Conservation (phyloP, 2,113 vertebrate genomes). For the Dromiciops gliroides region DNA sequence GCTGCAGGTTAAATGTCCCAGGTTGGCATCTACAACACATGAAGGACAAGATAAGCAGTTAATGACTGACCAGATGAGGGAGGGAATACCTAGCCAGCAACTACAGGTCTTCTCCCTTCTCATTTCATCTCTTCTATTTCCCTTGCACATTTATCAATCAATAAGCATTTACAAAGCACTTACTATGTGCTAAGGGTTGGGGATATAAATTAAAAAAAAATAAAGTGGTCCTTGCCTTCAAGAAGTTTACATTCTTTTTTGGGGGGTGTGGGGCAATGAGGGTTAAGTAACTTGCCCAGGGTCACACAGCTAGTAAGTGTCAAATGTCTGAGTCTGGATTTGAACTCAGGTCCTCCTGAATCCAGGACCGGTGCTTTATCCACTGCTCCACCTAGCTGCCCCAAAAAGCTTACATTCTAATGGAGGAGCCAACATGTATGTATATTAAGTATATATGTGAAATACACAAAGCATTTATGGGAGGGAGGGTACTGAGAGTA, state of each 20-base stretch:
- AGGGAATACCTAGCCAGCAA: rapidly evolving
- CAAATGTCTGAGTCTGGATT: too few species aligned
- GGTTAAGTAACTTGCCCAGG: too few species aligned
- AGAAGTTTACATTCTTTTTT: too few species aligned
- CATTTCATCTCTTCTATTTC: neutral
- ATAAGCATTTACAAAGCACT: neutral
- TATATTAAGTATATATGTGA: neutral
- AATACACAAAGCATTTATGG: neutral
- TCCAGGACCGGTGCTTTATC: too few species aligned
- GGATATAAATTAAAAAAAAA: neutral
- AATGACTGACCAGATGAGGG: rapidly evolving
- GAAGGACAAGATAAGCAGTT: neutral
- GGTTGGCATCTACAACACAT: conserved; percentile 88
- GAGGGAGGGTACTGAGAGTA: neutral
- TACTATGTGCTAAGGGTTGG: neutral
- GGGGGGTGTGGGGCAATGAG: too few species aligned
- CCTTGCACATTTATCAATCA: neutral
- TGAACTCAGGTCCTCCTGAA: too few species aligned
- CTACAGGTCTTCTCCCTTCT: neutral
- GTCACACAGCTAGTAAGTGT: too few species aligned
- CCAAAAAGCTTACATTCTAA: too few species aligned
- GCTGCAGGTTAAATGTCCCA: conserved; percentile 91
- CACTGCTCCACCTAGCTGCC: too few species aligned
- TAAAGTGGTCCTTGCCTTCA: neutral
- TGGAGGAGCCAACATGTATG: neutral